These are phyloP conservation scores for Lathronympha strigana DNA, from an alignment of 2,888 invertebrate genomes.

Conservation along the genomic window DNA sequence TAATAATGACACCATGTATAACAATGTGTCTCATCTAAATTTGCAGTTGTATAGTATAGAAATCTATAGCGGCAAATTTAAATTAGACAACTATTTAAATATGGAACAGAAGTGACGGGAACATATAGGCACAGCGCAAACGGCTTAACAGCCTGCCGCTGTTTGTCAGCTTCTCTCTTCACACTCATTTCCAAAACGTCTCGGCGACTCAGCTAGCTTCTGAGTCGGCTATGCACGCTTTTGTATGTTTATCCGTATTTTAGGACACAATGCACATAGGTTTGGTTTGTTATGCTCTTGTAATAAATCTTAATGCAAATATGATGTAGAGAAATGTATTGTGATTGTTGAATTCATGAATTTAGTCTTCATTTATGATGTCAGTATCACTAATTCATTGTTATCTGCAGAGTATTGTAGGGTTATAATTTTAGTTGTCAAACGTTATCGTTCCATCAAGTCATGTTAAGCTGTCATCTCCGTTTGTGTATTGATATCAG, in stretches of 20 bases:
- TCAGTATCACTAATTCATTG: slow-evolving; percentile 3
- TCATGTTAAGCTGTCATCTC: too few species aligned
- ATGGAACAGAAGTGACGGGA: slow-evolving; percentile 5
- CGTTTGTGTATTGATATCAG: too few species aligned
- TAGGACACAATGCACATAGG: slow-evolving; percentile 31
- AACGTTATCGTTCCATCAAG: slow-evolving; percentile 6
- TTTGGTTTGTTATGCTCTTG: slow-evolving; percentile 26
- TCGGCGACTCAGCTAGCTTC: slow-evolving; percentile 73
- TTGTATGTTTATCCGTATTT: slow-evolving; percentile 51
- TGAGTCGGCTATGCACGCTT: slow-evolving; percentile 80
- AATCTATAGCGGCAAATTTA: slow-evolving; percentile 1
- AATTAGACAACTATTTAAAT: background rate
- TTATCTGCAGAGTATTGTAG: slow-evolving; percentile 23
- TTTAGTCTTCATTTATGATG: slow-evolving; percentile 8
- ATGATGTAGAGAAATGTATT: slow-evolving; percentile 4
- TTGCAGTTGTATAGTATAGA: background rate
- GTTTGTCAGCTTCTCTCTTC: slow-evolving; percentile 49
- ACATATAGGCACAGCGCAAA: slow-evolving; percentile 47
- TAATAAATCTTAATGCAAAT: slow-evolving; percentile 22
- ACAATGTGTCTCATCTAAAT: background rate
- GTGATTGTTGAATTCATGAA: slow-evolving; percentile 12
- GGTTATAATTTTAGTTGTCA: slow-evolving; percentile 7
- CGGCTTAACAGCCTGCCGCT: slow-evolving; percentile 50
- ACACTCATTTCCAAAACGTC: slow-evolving; percentile 63
- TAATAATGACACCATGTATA: slow-evolving; percentile 5